phyloP scores from a whole-genome alignment of 2,113 vertebrate genomes.

The Actenoides lindsayi region DNA sequence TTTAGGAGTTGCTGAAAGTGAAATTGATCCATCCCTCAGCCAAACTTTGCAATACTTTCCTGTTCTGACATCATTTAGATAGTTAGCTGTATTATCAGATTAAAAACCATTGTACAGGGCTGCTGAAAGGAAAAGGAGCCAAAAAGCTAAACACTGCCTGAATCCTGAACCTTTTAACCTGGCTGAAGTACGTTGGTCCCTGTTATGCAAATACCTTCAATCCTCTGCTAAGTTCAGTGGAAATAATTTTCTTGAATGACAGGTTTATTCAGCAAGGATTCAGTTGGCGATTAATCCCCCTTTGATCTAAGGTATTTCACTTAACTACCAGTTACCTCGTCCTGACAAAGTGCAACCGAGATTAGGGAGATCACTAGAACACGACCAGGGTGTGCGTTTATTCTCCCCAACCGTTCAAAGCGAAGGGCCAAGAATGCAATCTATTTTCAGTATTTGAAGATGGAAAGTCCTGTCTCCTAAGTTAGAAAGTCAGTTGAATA shows the following conservation, averaged over 20 bases:
- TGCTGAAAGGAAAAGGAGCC: conserved; percentile 81
- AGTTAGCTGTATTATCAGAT: conserved; percentile 86
- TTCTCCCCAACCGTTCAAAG: conserved; percentile 79
- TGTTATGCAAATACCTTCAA: conserved; percentile 88
- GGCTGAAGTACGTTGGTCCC: conserved; percentile 83
- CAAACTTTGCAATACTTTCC: conserved; percentile 85
- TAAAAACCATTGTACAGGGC: conserved; percentile 82
- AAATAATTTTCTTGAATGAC: conserved; percentile 92
- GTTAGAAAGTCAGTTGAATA: conserved; percentile 84
- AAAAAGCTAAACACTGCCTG: conserved; percentile 82
- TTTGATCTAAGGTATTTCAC: conserved; percentile 91
- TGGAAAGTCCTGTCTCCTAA: conserved; percentile 77
- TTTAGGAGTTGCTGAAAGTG: conserved; percentile 87
- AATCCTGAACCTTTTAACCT: conserved; percentile 89
- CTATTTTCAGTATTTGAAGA: conserved; percentile 80
- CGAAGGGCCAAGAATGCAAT: conserved; percentile 80
- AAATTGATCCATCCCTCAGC: conserved; percentile 87
- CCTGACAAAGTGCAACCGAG: conserved; percentile 88
- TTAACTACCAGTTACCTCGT: conserved; percentile 88
- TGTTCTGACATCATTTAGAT: conserved; percentile 84
- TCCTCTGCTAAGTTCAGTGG: conserved; percentile 87
- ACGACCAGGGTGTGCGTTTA: conserved; percentile 74
- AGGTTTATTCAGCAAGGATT: conserved; percentile 89
- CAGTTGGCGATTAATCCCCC: conserved; percentile 88
- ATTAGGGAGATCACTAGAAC: conserved; percentile 83